phyloP scores from a whole-genome alignment of 2,113 vertebrate species.

The Nanger granti region DNA sequence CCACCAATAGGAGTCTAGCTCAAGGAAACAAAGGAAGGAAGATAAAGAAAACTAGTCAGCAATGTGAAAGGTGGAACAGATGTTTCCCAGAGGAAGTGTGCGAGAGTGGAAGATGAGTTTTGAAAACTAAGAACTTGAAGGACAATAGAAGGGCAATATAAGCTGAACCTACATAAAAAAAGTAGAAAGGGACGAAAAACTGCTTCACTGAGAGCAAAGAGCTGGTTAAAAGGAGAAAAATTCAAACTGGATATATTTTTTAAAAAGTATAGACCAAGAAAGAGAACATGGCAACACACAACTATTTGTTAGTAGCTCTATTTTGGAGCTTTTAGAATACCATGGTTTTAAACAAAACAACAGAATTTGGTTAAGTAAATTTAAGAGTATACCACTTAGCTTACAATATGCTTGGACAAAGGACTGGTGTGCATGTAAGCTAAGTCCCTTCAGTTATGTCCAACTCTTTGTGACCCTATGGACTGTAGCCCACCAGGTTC shows the following conservation, averaged over 20 bases:
- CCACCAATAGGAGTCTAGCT: background rate
- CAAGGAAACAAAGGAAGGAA: slow-evolving; percentile 25
- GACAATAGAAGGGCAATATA: slow-evolving; percentile 39
- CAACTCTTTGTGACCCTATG: background rate
- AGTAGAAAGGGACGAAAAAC: background rate
- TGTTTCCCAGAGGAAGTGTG: slow-evolving; percentile 11
- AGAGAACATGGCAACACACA: background rate
- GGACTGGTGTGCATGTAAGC: background rate
- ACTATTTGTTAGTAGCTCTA: background rate
- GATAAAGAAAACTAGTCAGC: slow-evolving; percentile 25
- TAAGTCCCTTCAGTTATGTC: background rate
- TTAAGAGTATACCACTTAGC: background rate
- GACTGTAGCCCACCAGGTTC: background rate
- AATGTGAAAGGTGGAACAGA: slow-evolving; percentile 15
- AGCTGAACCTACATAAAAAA: background rate
- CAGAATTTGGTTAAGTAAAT: background rate
- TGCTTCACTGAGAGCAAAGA: background rate
- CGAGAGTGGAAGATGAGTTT: background rate
- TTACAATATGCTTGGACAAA: background rate
- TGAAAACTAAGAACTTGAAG: slow-evolving; percentile 25
- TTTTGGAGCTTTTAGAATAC: background rate
- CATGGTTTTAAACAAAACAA: background rate
- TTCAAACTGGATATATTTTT: background rate
- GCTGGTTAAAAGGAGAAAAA: background rate
- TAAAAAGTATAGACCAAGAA: background rate